phyloP scores from a whole-genome alignment of 2,797 vertebrate species.

The Takifugu ocellatus region DNA sequence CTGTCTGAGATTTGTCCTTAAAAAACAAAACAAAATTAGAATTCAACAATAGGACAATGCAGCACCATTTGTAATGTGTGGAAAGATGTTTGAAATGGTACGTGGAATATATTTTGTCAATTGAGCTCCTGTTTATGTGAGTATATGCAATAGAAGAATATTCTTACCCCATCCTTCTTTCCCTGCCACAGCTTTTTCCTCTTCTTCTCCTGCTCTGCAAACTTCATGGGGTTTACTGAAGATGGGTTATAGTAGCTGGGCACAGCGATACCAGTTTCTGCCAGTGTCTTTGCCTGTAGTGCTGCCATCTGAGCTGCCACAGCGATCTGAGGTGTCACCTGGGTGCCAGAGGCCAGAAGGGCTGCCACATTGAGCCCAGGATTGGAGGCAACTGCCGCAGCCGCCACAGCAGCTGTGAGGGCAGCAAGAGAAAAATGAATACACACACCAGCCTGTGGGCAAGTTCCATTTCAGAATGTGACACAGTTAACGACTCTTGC shows the following conservation, averaged over 20 bases:
- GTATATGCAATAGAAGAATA: not conserved
- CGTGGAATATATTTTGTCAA: too few species aligned
- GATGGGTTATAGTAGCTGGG: conserved; percentile 99
- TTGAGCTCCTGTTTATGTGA: too few species aligned
- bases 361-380: conserved; percentile 93
- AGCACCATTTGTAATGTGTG: too few species aligned
- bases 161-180: conserved; percentile 93
- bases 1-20: conserved; percentile 96
- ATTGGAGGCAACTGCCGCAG: conserved; percentile 73
- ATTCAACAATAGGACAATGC: not conserved
- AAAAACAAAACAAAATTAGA: conserved; percentile 6
- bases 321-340: conserved; percentile 97
- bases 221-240: conserved; percentile 97
- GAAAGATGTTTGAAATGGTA: too few species aligned
- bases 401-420: conserved; percentile 69
- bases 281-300: conserved; percentile 92
- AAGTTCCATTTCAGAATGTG: conserved; percentile 2
- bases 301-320: conserved; percentile 99
- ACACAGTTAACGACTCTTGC: conserved; percentile 55
- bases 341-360: conserved; percentile 93
- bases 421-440: conserved; percentile 44
- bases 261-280: conserved; percentile 96
- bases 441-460: not conserved
- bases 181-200: conserved; percentile 98
- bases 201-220: conserved; percentile 97